Conservation (phyloP, 1,140 invertebrate species). For the Drosophila albomicans region DNA sequence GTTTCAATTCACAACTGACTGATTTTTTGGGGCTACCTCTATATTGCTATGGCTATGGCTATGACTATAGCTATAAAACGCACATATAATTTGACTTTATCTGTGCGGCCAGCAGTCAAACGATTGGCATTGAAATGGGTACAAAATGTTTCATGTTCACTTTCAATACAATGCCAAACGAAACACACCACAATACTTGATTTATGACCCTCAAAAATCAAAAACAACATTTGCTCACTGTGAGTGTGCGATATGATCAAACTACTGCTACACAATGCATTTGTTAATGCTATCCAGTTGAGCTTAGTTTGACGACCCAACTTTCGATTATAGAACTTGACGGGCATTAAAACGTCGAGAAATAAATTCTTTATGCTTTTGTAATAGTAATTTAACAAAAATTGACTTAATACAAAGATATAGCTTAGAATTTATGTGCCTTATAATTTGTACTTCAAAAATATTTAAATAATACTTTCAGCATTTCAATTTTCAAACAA, state of each 20-base stretch:
- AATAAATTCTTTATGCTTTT: no score
- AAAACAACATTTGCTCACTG: slow-evolving; percentile 7
- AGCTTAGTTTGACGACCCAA: neutral
- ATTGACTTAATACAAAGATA: no score
- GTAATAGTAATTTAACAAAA: no score
- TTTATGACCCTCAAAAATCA: slow-evolving; percentile 28
- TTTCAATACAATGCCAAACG: slow-evolving; percentile 39
- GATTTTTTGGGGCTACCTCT: slow-evolving; percentile 27
- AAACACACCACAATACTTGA: slow-evolving; percentile 26
- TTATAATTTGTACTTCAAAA: no score
- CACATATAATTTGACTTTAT: slow-evolving; percentile 75
- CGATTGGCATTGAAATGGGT: slow-evolving; percentile 65
- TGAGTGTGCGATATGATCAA: slow-evolving; percentile 10
- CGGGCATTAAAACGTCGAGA: neutral
- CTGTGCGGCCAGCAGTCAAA: slow-evolving; percentile 60
- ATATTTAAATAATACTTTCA: no score
- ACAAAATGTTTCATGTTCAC: slow-evolving; percentile 33
- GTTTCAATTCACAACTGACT: slow-evolving; percentile 48
- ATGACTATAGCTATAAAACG: slow-evolving; percentile 33
- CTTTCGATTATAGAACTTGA: neutral
- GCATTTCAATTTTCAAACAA: no score
- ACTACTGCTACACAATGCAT: slow-evolving; percentile 7
- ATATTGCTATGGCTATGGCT: slow-evolving; percentile 16
- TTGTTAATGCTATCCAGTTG: slow-evolving; percentile 12
- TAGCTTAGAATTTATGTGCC: no score